Percentiles rank a stretch among this genome's conserved stretches.
Evolutionary conservation across 2,888 invertebrate genomes (phyloP).

Genomic region (Argyresthia goedartella): DNA sequence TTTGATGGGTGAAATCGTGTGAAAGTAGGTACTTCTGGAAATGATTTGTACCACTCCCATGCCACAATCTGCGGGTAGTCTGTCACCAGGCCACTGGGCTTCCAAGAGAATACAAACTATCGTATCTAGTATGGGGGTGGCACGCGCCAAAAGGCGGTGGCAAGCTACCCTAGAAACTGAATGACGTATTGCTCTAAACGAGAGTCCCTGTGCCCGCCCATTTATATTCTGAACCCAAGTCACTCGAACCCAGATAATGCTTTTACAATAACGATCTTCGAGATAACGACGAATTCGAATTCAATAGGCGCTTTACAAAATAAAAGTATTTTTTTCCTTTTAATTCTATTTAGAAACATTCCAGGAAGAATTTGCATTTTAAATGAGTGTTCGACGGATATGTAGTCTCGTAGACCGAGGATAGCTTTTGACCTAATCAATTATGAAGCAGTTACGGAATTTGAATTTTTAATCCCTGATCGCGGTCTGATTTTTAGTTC

Average conservation of each 20-base stretch:
- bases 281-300: slow-evolving; percentile 50
- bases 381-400: not conserved
- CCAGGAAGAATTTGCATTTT: not conserved
- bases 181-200: slow-evolving; percentile 58
- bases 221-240: slow-evolving; percentile 52
- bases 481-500: too few species aligned
- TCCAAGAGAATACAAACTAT: too few species aligned
- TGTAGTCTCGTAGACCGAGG: not conserved
- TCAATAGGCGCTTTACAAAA: slow-evolving; percentile 28
- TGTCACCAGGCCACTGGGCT: too few species aligned
- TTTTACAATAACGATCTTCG: slow-evolving; percentile 59
- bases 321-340: not conserved
- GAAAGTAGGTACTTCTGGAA: slow-evolving; percentile 8
- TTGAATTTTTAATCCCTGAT: not conserved
- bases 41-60: slow-evolving; percentile 1
- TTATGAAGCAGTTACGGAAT: slow-evolving; percentile 12
- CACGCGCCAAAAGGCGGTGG: slow-evolving; percentile 6
- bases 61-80: not conserved
- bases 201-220: slow-evolving; percentile 32
- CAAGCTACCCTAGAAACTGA: slow-evolving; percentile 1
- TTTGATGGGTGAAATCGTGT: slow-evolving; percentile 3
- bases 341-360: not conserved
- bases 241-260: slow-evolving; percentile 54
- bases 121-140: slow-evolving; percentile 9
- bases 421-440: slow-evolving; percentile 9